phyloP scores from a whole-genome alignment of 2,888 invertebrate species.

The Cephus sareptanus region DNA sequence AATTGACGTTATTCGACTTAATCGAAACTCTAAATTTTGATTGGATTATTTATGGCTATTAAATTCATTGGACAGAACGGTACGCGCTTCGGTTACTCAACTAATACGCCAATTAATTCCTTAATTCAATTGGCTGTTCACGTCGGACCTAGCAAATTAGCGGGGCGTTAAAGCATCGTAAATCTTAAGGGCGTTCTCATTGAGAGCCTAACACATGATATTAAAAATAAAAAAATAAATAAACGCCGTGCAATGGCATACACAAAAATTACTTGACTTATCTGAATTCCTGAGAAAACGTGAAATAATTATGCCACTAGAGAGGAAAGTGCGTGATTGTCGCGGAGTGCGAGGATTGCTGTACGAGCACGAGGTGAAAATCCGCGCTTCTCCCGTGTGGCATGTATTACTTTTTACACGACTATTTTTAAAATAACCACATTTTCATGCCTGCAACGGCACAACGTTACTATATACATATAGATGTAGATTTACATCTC shows the following conservation, averaged over 20 bases:
- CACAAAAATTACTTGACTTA: background rate
- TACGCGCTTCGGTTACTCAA: background rate
- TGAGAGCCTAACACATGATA: background rate
- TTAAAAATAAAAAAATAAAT: no score
- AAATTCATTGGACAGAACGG: conserved; percentile 3
- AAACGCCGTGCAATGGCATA: background rate
- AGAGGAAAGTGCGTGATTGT: no score
- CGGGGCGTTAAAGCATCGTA: conserved; percentile 23
- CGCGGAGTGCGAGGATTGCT: no score
- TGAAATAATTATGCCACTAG: background rate
- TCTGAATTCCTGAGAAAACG: background rate
- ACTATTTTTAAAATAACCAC: no score
- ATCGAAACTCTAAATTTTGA: conserved; percentile 30
- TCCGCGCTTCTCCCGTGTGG: no score
- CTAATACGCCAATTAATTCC: conserved; percentile 43
- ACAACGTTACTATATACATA: no score
- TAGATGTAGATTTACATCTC: no score
- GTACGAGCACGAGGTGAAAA: no score
- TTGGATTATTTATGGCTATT: conserved; percentile 41
- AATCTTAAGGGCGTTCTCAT: background rate
- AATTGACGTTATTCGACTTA: conserved; percentile 11
- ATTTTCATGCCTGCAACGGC: no score
- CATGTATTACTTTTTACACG: no score
- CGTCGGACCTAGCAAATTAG: conserved; percentile 25
- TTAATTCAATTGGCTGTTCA: conserved; percentile 41